phyloP scores from a whole-genome alignment of 2,113 vertebrate species.

The Elephantulus edwardii region DNA sequence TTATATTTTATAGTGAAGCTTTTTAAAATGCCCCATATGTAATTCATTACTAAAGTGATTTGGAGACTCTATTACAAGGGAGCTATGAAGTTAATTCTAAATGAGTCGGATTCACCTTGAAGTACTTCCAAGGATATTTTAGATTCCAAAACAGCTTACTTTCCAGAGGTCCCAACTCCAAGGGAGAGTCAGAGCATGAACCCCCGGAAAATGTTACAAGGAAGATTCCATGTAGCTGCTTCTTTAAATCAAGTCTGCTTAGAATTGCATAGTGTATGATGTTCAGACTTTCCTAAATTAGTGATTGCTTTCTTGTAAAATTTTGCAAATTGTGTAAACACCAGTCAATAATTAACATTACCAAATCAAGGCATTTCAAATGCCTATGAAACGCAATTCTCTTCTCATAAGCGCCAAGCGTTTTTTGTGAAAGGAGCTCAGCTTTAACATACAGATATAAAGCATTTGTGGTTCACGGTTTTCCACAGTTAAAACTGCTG shows the following conservation, averaged over 20 bases:
- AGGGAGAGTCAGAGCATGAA: background rate
- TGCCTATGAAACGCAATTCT: constrained; percentile 27
- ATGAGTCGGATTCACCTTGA: constrained; percentile 22
- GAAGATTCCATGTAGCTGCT: background rate
- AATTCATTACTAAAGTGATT: constrained; percentile 9
- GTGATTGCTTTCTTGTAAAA: constrained; percentile 52
- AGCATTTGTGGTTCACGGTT: background rate
- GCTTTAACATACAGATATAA: constrained; percentile 38
- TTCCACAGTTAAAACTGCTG: background rate
- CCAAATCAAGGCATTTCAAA: constrained; percentile 42
- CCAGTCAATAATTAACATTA: background rate
- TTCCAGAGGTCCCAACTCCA: background rate
- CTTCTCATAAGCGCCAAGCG: background rate
- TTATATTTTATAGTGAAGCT: constrained; percentile 20
- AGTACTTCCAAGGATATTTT: constrained; percentile 30
- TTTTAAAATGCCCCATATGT: constrained; percentile 44
- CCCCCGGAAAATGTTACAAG: background rate
- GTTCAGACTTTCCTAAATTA: constrained; percentile 48
- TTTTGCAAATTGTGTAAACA: constrained; percentile 59
- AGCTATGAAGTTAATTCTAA: constrained; percentile 7
- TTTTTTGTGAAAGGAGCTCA: background rate
- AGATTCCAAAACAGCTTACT: background rate
- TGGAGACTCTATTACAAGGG: background rate
- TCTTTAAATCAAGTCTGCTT: constrained; percentile 34
- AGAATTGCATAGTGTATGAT: constrained; percentile 33